Base-by-base conservation (phyloP, 2,113 vertebrate species). In the Pipra filicauda region DNA sequence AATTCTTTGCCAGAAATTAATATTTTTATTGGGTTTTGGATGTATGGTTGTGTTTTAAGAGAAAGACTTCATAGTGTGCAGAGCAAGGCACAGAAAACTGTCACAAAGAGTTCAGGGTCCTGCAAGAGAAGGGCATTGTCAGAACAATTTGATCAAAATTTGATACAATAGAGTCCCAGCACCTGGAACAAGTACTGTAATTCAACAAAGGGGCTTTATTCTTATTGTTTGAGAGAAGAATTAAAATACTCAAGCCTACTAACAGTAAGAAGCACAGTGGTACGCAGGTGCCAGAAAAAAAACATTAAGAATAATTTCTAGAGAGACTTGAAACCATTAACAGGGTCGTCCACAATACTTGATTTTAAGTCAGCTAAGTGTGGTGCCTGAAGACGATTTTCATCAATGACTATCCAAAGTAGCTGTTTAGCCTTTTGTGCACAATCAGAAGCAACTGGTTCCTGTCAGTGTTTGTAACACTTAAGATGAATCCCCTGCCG, bases 261-360 rank as follows among this genome's bases (percentile, higher is more conserved):
- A 15, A 12, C 57, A 37, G 9, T 48, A 43, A 8, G 15, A 83
- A 31, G 3, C 37, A n/a, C 30, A 46, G 27, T 4, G 3, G 35
- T 23, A 24, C 9, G 49, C 4, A 54, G 5, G 30, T 27, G 61
- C 8, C 27, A 66, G 23, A 59, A 23, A 6, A 6, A 1, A 0
- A 41, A 16, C 7, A 2, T n/a, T 43, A 27, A 51, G 24, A 67
- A 61, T 8, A 37, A 28, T 17, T 70, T 59, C 41, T 31, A 39
- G 22, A 24, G 9, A 70, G 8, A 12, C 67, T 43, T 26, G 12
- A 71, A 62, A 62, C 26, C n/a, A 52, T 20, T 72, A 52, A 31
- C 5, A 18, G 15, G 2, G 17, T 37, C 51, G 16, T 33, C 72
- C 35, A 52, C 15, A 80, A 35, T 2, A 37, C 5, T 2, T 14